Base-by-base conservation (phyloP, 2,888 invertebrate species). In the Idaea biselata region DNA sequence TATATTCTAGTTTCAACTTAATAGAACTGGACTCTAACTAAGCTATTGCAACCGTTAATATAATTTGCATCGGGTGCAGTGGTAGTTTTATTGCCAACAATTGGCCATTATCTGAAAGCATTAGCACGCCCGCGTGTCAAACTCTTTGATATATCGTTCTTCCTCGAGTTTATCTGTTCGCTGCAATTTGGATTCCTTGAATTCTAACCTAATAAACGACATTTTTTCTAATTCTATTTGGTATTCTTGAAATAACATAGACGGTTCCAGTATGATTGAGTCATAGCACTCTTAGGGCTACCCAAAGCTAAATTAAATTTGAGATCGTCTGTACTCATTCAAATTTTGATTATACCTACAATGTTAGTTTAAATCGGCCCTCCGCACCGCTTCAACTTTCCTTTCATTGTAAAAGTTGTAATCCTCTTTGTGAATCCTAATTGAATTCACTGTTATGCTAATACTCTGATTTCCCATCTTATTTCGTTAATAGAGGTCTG, bases 401-500 rank as follows among this genome's bases (percentile, higher is more conserved):
- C 87, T 85, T 84, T 89, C 88, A 90, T 89, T 91, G 89, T 91
- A 89, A 91, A 92, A 91, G 91, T 91, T 91, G 89, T 92, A 91
- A 92, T 92, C 91, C 91, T 91, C 91, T 92, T 91, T 92, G 91
- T 91, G 86, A 82, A 85, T 86, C 88, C 87, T 91, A 92, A 92
- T 92, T 91, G 91, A 91, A 92, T 91, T 90, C 85, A 87, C 90
- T 91, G 91, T 91, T 91, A 92, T 92, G 92, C 89, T 91, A 92
- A 92, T 92, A 90, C 91, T 88, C 87, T 91, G 91, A 91, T 91
- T 91, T 91, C 91, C 89, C 90, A 91, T 91, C 90, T 91, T 91
- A 91, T 91, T 91, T 90, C 85, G 91, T 90, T 92, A 91, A 91
- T 91, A 90, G 91, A 89, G 91, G 89, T 87, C 86, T 86, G 89